Evolutionary conservation across 2,888 invertebrate species (phyloP), one percentile per base, ranked within the genome.

Genomic region (Ophion slaviceki): DNA sequence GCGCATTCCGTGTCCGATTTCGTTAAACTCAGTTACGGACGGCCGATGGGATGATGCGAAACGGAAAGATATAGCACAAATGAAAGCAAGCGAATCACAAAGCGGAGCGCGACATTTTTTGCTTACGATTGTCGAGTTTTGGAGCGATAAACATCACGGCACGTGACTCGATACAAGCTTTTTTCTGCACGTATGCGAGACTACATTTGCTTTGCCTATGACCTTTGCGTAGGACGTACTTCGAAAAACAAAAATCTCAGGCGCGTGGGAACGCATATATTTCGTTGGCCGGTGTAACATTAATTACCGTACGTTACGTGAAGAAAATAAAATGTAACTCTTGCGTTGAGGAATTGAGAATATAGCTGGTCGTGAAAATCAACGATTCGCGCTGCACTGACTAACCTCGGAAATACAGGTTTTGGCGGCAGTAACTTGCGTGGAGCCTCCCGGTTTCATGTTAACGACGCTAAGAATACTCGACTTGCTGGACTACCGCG

Each of bases 391-490:
- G 14, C 45, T 57, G 14, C 64, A 47, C 62, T 40, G 66, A 57
- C 24, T 93, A 92, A 93, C 93, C 93, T 93, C 92, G 79, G 90
- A 74, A 86, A 80, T 78, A 82, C 74, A 87, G 53, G 88, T 91
- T 91, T 91, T 91, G 87, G 89, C 89, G 86, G 89, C 82, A 88
- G 91, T 89, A 89, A 91, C 89, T 89, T 91, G 91, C 28, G 91
- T 91, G 53, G 90, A 88, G 87, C 90, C 90, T 89, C 90, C 92
- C 59, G 92, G 90, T 89, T 90, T 92, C 92, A 92, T 92, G 89
- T 82, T 90, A 80, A 76, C 66, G 70, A 11, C 40, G 66, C 36
- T 61, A 11, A 75, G 59, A 36, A 84, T 74, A 32, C 80, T 80
- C 74, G 80, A 80, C 72, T 80, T 74, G 80, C 66, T 75, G 80